Evolutionary conservation across 1,140 invertebrate species (phyloP), one percentile per base, ranked within the genome.

Genomic region (Macrobrachium rosenbergii): DNA sequence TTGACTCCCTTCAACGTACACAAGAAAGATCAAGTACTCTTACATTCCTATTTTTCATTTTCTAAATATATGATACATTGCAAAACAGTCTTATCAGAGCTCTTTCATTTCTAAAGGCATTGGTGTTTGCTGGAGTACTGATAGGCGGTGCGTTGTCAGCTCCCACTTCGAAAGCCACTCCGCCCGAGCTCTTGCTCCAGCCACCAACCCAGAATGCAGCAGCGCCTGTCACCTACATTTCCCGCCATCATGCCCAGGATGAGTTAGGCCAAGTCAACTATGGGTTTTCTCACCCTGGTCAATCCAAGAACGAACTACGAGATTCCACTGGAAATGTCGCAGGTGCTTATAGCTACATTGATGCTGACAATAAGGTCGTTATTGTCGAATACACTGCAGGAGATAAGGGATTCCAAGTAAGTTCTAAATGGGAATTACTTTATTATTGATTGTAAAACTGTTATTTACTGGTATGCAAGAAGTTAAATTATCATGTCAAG

Each of bases 331-430:
- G 89, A 8, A 88, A 90, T 59, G 89, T 89, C 17, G 67, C 88
- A 62, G 89, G 89, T 37, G 72, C 73, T 73, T 89, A 89, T 91
- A 92, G 93, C 75, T 94, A 94, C 89, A 92, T 93, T 79, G 93
- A 93, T 80, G 93, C 93, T 89, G 90, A 93, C 77, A 92, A 92
- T 23, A 90, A 90, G 89, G 91, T 94, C 28, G 92, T 94, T 88
- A 91, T 92, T 78, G 92, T 92, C 88, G 92, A 94, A 89, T 93
- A 93, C 90, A 91, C 92, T 45, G 92, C 93, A 89, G 92, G 92
- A 76, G 90, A 87, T 78, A 86, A 90, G 16, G 94, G 94, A 88
- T 94, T 93, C 92, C 93, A 93, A 52, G 52, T 52, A 52, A 52
- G 52, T 52, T 52, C 8, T 52, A 0, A 8, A 12, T 8, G 52